Base-by-base conservation (phyloP, 2,113 vertebrate species). In the Cochlearius cochlearius region DNA sequence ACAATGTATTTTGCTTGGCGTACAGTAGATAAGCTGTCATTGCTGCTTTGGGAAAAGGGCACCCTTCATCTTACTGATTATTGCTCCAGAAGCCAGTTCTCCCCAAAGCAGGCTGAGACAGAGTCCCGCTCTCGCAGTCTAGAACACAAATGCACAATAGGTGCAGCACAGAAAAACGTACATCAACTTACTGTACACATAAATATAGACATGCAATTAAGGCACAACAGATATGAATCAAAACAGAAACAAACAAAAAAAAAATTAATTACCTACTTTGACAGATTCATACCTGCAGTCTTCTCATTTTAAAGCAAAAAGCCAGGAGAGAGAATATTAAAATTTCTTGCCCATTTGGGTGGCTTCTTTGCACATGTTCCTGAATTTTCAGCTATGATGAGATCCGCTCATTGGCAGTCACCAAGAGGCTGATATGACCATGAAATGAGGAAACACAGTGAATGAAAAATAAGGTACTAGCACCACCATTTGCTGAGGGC, bases 381-480 rank as follows among this genome's bases (percentile, higher is more conserved):
- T 97, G 97, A 96, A 97, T 98, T 98, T 98, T 98, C 98, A 97
- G 98, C 97, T 98, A 79, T 96, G 98, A 97, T 95, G 95, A 96
- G 97, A 97, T 94, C 97, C 13, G 79, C 90, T 98, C 96, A 88
- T 97, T 97, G 97, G 96, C 97, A 95, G 97, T 92, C 97, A 96
- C 96, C 97, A 97, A 97, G 96, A 97, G 95, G 94, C 96, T 97
- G 97, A 97, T 98, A 96, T 96, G 97, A 98, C 97, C 97, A 97
- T 98, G 95, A 98, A 98, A 98, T 97, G 97, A 98, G 98, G 97
- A 98, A 97, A 97, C 78, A 93, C 86, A 88, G 93, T 45, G 63
- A 91, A 95, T 97, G 97, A 98, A 98, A 98, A 98, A 94, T 98
- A 97, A 98, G 98, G 97, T 98, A 94, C 98, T 98, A 98, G 98